Conservation (phyloP, 2,113 vertebrate species). For the Chinchilla lanigera region DNA sequence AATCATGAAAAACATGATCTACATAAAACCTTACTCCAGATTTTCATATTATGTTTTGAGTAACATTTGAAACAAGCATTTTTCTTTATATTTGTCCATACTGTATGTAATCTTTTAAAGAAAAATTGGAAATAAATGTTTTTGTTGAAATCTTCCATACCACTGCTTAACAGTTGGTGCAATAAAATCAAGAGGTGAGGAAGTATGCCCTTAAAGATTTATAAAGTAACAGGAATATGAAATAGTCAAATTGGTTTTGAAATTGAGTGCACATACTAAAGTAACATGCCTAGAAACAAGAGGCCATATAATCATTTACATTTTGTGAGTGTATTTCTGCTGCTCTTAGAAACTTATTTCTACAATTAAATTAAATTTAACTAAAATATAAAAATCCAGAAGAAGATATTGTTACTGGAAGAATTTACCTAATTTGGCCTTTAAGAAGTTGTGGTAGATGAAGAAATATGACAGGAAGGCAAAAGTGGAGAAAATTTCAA, state of each 20-base stretch:
- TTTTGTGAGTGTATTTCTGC: constrained; percentile 37
- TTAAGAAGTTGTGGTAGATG: background rate
- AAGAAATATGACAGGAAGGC: background rate
- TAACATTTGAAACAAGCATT: constrained; percentile 49
- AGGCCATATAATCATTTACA: background rate
- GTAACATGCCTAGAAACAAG: constrained; percentile 20
- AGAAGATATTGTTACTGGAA: background rate
- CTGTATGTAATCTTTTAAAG: constrained; percentile 50
- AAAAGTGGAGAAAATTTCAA: background rate
- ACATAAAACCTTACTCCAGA: constrained; percentile 68
- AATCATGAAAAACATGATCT: constrained; percentile 80
- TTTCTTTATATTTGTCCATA: constrained; percentile 38
- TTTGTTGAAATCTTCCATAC: constrained; percentile 29
- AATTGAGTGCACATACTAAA: constrained; percentile 51
- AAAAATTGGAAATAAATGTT: constrained; percentile 46
- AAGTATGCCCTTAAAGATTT: constrained; percentile 19
- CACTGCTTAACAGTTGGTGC: background rate
- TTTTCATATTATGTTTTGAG: constrained; percentile 73
- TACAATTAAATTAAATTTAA: constrained; percentile 36
- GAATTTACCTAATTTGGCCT: constrained; percentile 9
- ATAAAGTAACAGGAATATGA: constrained; percentile 54
- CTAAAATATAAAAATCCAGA: background rate
- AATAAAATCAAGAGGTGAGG: constrained; percentile 13
- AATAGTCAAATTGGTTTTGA: constrained; percentile 56
- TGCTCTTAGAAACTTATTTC: constrained; percentile 46